A percentile compares a stretch with the other conserved stretches of the same genome.
Conservation (phyloP, 2,797 vertebrate genomes). For the Odontamblyopus lacepedii region DNA sequence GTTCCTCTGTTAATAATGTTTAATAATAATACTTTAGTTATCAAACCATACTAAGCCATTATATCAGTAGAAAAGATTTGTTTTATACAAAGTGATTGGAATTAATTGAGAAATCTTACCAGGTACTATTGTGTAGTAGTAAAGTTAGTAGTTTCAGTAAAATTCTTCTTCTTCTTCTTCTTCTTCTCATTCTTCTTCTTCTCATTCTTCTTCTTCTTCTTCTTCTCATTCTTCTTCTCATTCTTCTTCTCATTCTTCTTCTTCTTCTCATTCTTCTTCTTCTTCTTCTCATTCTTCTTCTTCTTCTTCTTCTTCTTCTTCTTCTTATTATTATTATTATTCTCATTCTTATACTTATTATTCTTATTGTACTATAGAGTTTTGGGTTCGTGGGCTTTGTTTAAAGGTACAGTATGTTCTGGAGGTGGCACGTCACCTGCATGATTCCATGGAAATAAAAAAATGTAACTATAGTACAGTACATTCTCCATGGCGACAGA, state of each 20-base stretch:
- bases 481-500: no score
- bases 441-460: no score
- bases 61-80: no score
- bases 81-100: not conserved
- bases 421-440: no score
- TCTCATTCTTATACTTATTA: not conserved
- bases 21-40: not conserved
- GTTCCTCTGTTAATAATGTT: not conserved
- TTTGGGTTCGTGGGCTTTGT: no score
- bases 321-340: not conserved
- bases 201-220: not conserved
- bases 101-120: not conserved
- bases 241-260: not conserved
- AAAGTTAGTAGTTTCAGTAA: no score
- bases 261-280: not conserved
- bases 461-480: no score
- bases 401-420: no score
- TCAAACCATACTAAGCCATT: not conserved
- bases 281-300: not conserved
- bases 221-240: not conserved
- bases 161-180: not conserved
- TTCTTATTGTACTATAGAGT: not conserved
- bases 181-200: not conserved
- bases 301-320: not conserved
- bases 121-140: not conserved